Evolutionary conservation across 2,797 vertebrate species (phyloP).

Genomic region (Siniperca undulata): DNA sequence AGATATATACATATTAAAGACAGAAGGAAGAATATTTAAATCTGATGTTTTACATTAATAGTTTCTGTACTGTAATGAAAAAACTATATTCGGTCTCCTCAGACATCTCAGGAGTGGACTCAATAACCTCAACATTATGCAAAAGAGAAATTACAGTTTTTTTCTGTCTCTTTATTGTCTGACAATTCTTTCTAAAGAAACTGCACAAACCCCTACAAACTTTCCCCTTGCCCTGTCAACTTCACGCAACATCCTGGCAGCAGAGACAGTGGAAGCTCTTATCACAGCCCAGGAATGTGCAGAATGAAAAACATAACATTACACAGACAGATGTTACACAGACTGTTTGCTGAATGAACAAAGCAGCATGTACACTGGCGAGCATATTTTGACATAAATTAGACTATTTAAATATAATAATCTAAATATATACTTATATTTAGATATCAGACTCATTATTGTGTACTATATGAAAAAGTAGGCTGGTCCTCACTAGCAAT

Average conservation of each 20-base stretch:
- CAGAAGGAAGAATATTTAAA: neutral
- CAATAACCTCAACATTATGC: conserved; percentile 37
- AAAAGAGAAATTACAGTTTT: conserved; percentile 5
- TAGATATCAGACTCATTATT: neutral
- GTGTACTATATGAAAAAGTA: neutral
- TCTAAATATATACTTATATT: too few species aligned
- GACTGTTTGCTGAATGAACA: conserved; percentile 31
- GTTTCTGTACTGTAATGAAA: conserved; percentile 8
- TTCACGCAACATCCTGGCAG: conserved; percentile 57
- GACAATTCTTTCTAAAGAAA: conserved; percentile 19
- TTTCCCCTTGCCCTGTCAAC: conserved; percentile 21
- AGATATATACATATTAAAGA: neutral
- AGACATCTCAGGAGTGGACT: conserved; percentile 15
- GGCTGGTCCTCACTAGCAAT: neutral
- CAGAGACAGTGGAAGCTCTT: conserved; percentile 60
- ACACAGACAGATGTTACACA: conserved; percentile 42
- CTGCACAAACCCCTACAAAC: conserved; percentile 24
- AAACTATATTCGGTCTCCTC: neutral
- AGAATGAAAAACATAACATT: conserved; percentile 72
- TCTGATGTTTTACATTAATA: neutral
- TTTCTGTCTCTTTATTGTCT: neutral
- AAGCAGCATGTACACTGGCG: neutral
- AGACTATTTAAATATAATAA: too few species aligned
- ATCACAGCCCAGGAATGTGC: conserved; percentile 69
- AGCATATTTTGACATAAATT: neutral